phyloP scores from a whole-genome alignment of 2,888 invertebrate genomes.

The Lasioglossum figueresi region DNA sequence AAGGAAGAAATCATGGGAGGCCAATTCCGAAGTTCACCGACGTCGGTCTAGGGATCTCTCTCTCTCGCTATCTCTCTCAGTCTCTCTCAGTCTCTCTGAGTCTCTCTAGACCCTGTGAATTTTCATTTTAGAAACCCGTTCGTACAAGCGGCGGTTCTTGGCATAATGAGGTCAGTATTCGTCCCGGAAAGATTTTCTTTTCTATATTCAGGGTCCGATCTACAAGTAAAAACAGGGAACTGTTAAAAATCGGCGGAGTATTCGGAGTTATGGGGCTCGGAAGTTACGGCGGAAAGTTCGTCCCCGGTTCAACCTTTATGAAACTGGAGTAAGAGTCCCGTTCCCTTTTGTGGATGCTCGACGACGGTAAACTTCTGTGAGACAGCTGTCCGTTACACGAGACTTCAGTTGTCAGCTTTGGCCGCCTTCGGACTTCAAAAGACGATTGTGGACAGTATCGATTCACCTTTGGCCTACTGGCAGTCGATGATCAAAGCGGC shows the following conservation, averaged over 20 bases:
- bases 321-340: slow-evolving; percentile 6
- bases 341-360: neutral
- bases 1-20: slow-evolving; percentile 21
- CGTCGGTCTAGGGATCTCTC: neutral
- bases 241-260: slow-evolving; percentile 16
- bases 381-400: slow-evolving; percentile 23
- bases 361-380: slow-evolving; percentile 10
- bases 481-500: slow-evolving; percentile 10
- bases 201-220: slow-evolving; percentile 10
- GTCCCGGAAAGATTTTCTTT: slow-evolving; percentile 7
- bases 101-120: neutral
- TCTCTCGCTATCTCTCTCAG: neutral
- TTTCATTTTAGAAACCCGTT: slow-evolving; percentile 22
- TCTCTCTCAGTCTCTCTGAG: neutral
- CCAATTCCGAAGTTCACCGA: slow-evolving; percentile 29
- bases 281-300: slow-evolving; percentile 6
- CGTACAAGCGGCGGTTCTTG: neutral
- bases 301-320: slow-evolving; percentile 2
- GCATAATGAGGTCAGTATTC: slow-evolving; percentile 1
- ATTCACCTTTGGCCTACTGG: slow-evolving; percentile 12
- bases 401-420: neutral
- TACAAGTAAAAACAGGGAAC: slow-evolving; percentile 15
- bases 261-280: slow-evolving; percentile 7
- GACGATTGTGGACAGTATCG: slow-evolving; percentile 10
- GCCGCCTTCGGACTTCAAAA: slow-evolving; percentile 3